A percentile compares a stretch with the other conserved stretches of the same genome.
phyloP scores from a whole-genome alignment of 2,113 vertebrate species.

The Catagonus wagneri region DNA sequence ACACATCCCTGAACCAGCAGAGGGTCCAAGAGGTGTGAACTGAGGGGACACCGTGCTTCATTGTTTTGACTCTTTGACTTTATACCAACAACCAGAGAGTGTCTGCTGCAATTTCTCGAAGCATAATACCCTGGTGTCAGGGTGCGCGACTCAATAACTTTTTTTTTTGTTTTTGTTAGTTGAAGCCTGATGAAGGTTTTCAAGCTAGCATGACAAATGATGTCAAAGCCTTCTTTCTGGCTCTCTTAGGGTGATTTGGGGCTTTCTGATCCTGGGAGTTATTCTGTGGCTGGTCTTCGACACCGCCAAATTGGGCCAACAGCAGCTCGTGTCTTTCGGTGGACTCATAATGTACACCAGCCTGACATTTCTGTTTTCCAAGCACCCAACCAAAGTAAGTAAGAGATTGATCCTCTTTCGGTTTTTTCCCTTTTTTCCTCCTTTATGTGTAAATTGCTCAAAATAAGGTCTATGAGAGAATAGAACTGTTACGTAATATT shows the following conservation, averaged over 20 bases:
- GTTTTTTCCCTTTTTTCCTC: fast-evolving
- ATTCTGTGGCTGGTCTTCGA: conserved; percentile 92
- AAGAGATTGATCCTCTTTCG: background rate
- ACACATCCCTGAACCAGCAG: background rate
- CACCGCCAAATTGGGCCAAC: conserved; percentile 87
- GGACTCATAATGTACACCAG: conserved; percentile 89
- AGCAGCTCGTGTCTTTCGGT: conserved; percentile 91
- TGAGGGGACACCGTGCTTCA: background rate
- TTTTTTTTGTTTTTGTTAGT: background rate
- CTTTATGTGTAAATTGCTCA: background rate
- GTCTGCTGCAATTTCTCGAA: background rate
- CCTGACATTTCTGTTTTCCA: conserved; percentile 92
- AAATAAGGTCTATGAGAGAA: background rate
- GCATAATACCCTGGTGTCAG: background rate
- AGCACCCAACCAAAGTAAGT: conserved; percentile 91
- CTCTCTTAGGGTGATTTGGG: conserved; percentile 86
- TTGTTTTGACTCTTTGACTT: background rate
- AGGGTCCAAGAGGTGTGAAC: background rate
- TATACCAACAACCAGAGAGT: background rate
- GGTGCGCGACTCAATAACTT: background rate
- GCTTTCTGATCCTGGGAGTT: conserved; percentile 70
- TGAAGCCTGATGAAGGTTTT: background rate
- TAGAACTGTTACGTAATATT: background rate
- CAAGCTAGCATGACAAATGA: background rate
- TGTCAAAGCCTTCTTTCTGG: background rate